Evolutionary conservation across 2,113 vertebrate genomes (phyloP).

Genomic region (Nycticryphes semicollaris): DNA sequence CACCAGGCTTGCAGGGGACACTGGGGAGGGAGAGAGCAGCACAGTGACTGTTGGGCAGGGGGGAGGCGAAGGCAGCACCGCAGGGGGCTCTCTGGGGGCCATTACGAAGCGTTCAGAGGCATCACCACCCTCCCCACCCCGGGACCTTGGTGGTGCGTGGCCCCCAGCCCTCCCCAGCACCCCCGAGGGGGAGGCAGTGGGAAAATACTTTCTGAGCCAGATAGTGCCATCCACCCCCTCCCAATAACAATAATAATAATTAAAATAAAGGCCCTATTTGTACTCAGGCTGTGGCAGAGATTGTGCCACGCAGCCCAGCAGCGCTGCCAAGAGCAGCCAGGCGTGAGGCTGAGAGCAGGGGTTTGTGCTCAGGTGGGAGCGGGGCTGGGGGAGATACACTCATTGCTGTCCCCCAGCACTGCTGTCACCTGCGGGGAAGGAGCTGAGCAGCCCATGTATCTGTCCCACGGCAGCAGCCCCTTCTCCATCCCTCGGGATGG

Average conservation of each 20-base stretch:
- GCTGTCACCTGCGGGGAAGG: not conserved
- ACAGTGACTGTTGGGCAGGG: not conserved
- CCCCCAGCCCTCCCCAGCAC: not conserved
- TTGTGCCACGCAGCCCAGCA: not conserved
- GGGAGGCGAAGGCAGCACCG: not conserved
- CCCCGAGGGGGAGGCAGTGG: not conserved
- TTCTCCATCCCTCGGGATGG: not conserved
- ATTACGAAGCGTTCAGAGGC: not conserved
- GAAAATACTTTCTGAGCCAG: not conserved
- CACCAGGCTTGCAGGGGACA: conserved; percentile 99
- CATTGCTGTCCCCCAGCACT: not conserved
- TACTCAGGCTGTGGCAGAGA: not conserved
- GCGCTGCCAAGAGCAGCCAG: not conserved
- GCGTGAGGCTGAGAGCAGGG: accelerated
- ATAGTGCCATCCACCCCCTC: not conserved
- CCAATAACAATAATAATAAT: not conserved
- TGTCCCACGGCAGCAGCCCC: not conserved
- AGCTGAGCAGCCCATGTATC: not conserved
- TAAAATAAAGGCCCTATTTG: not conserved
- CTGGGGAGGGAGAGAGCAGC: conserved; percentile 69
- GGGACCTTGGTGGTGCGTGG: not conserved
- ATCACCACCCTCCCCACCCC: not conserved
- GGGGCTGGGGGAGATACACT: accelerated
- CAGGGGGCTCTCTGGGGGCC: not conserved
- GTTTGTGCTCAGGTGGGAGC: not conserved